A percentile compares a stretch with the other conserved stretches of the same genome.
These are phyloP conservation scores for Notarius quadriscutis DNA, from an alignment of 2,113 vertebrate genomes.

Conservation along the genomic window DNA sequence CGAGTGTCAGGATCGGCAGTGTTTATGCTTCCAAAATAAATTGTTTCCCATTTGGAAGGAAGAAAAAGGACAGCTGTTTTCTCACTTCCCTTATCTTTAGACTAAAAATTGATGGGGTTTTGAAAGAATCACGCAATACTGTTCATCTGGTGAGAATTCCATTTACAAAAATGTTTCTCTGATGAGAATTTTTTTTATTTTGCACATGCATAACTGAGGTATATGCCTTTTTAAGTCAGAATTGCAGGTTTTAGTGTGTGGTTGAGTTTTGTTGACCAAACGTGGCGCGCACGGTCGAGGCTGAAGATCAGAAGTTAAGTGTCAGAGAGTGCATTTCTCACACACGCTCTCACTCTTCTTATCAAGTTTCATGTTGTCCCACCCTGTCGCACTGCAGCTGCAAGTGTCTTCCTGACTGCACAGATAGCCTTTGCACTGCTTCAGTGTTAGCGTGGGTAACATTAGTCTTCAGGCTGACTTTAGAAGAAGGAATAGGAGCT, in stretches of 20 bases:
- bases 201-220: not conserved
- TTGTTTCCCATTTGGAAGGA: not conserved
- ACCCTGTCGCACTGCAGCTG: slow-evolving; percentile 34
- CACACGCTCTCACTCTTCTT: not conserved
- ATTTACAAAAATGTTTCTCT: not conserved
- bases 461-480: slow-evolving; percentile 3
- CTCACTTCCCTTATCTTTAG: not conserved
- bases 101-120: not conserved
- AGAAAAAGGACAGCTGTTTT: not conserved
- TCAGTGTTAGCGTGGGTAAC: slow-evolving; percentile 2
- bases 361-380: slow-evolving; percentile 39
- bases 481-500: slow-evolving; percentile 20
- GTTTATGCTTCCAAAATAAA: not conserved
- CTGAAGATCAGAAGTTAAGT: not conserved
- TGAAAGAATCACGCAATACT: not conserved
- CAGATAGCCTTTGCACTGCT: not conserved
- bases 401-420: slow-evolving; percentile 8
- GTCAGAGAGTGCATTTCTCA: not conserved
- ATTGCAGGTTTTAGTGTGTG: not conserved
- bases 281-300: not conserved
- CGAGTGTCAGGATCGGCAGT: not conserved
- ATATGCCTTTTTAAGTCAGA: too few species aligned
- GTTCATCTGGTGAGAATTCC: not conserved
- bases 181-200: not conserved
- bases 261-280: not conserved